Conservation (phyloP, 92 coral and sea anemone species). For the Pocillopora grandis region DNA sequence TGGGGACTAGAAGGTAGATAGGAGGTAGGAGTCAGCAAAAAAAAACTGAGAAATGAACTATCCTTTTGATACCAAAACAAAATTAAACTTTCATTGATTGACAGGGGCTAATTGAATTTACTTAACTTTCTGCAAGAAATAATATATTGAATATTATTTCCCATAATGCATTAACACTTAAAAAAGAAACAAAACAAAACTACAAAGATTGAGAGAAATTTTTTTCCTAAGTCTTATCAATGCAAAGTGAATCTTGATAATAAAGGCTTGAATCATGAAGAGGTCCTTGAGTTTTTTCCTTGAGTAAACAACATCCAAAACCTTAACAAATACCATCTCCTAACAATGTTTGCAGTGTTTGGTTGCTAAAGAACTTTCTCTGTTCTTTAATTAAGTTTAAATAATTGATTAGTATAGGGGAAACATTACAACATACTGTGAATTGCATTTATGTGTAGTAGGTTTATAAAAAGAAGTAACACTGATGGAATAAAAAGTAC, state of each 20-base stretch:
- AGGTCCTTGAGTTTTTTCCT: conserved; percentile 17
- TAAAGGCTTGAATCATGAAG: background rate
- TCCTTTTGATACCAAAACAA: background rate
- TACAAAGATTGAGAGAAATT: too few species aligned
- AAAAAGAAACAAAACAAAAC: too few species aligned
- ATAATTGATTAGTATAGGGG: conserved; percentile 45
- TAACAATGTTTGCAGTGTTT: conserved; percentile 48
- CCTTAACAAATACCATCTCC: conserved; percentile 15
- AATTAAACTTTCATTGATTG: background rate
- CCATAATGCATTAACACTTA: too few species aligned
- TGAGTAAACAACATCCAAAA: conserved; percentile 24
- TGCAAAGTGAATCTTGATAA: background rate
- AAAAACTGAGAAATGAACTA: background rate
- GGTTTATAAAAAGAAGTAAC: background rate
- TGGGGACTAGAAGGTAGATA: background rate
- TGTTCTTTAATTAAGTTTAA: conserved; percentile 17
- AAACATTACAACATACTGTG: background rate
- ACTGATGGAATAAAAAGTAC: background rate
- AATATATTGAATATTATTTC: too few species aligned
- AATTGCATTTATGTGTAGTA: background rate
- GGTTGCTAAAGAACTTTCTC: conserved; percentile 60
- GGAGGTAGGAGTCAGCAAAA: too few species aligned
- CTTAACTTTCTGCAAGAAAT: too few species aligned
- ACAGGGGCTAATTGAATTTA: background rate
- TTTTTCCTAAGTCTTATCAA: background rate